Evolutionary conservation across 1,140 invertebrate species (phyloP).

Genomic region (Heliconius hewitsoni): DNA sequence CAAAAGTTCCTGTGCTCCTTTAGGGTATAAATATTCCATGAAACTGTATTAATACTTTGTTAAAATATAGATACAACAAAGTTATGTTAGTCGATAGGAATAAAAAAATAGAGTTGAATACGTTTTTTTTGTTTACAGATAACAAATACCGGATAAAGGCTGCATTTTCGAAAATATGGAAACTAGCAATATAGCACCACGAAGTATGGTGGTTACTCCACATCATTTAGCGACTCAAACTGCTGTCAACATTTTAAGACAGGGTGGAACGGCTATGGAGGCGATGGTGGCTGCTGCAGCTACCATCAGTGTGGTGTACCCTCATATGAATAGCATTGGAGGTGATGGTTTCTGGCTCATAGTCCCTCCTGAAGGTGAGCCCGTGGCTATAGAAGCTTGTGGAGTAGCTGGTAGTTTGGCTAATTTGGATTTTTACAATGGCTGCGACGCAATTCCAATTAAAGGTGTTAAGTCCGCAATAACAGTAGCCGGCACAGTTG

Average conservation of each 20-base stretch:
- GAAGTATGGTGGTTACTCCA: conserved; percentile 72
- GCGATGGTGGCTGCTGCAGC: conserved; percentile 70
- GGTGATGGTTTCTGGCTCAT: conserved; percentile 73
- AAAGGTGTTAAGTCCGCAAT: conserved; percentile 60
- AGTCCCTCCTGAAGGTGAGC: conserved; percentile 61
- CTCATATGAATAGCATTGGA: conserved; percentile 71
- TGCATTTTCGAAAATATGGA: conserved; percentile 46
- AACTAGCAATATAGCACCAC: conserved; percentile 51
- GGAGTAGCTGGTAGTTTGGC: conserved; percentile 66
- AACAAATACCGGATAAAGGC: background rate
- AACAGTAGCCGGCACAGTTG: conserved; percentile 69
- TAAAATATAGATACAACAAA: background rate
- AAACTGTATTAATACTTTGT: conserved; percentile 6
- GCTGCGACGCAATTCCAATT: conserved; percentile 50
- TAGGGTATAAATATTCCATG: conserved; percentile 19
- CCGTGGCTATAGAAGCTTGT: conserved; percentile 66
- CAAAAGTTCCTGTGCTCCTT: conserved; percentile 27
- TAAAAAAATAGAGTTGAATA: background rate
- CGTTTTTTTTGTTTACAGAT: conserved; percentile 8
- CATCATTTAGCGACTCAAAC: conserved; percentile 69
- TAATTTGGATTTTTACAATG: conserved; percentile 53
- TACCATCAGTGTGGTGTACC: conserved; percentile 67
- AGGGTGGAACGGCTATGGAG: conserved; percentile 71
- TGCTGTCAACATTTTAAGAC: conserved; percentile 61
- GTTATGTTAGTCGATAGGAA: background rate